Percentiles rank a stretch among this genome's conserved stretches.
Conservation (phyloP, 2,797 vertebrate species). For the Yasuhikotakia modesta region DNA sequence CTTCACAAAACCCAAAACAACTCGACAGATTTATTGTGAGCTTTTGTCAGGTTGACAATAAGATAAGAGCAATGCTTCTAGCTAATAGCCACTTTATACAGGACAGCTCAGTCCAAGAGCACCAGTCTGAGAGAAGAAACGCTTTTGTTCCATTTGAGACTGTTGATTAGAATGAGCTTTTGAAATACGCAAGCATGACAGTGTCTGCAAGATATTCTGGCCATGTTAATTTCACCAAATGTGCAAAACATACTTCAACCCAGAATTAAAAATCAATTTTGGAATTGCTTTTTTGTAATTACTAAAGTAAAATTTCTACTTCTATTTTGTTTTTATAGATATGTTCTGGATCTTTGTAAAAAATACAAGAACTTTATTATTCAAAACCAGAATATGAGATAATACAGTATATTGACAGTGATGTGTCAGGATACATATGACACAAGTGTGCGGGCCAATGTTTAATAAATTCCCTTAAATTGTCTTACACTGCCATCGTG, state of each 20-base stretch:
- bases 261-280: not conserved
- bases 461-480: no score
- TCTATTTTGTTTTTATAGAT: no score
- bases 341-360: no score
- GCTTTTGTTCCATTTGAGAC: not conserved
- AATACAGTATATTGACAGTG: no score
- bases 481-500: constrained; percentile 69
- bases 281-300: no score
- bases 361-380: no score
- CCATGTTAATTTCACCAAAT: not conserved
- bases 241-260: not conserved
- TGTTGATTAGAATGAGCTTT: not conserved
- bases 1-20: constrained; percentile 14
- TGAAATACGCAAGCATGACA: not conserved
- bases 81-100: not conserved
- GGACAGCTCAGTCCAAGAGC: not conserved
- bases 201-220: not conserved
- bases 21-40: not conserved
- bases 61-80: not conserved
- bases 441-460: no score
- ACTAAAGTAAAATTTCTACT: no score
- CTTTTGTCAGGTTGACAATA: constrained; percentile 9
- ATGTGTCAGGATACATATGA: no score
- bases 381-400: no score
- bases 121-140: not conserved